Percentiles rank a stretch among this genome's conserved stretches.
Evolutionary conservation across 2,888 invertebrate genomes (phyloP).

Genomic region (Trypoxylon attenuatum): DNA sequence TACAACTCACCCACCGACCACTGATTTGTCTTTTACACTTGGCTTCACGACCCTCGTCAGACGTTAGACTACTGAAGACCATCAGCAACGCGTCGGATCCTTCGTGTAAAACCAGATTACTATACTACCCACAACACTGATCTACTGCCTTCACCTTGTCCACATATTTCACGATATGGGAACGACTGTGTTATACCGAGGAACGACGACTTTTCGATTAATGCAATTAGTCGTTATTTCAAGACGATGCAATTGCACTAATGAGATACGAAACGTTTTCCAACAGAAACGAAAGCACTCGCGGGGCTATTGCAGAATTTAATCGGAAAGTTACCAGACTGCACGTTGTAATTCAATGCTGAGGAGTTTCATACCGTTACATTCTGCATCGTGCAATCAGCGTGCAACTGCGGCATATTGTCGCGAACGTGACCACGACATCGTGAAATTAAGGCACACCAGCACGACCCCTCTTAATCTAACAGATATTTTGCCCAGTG

Average conservation of each 20-base stretch:
- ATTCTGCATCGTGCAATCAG: slow-evolving; percentile 13
- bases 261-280: too few species aligned
- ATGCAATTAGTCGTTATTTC: too few species aligned
- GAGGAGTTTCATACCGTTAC: not conserved
- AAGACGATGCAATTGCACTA: too few species aligned
- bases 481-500: slow-evolving; percentile 38
- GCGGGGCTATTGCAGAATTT: too few species aligned
- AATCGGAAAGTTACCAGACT: not conserved
- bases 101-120: slow-evolving; percentile 6
- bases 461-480: slow-evolving; percentile 45
- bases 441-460: slow-evolving; percentile 4
- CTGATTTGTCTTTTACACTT: slow-evolving; percentile 15
- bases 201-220: too few species aligned
- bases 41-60: slow-evolving; percentile 17
- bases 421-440: slow-evolving; percentile 16
- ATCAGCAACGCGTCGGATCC: slow-evolving; percentile 11
- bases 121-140: not conserved
- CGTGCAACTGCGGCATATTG: slow-evolving; percentile 16
- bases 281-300: too few species aligned
- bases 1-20: not conserved
- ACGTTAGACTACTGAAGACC: slow-evolving; percentile 9
- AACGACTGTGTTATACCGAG: too few species aligned
- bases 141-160: too few species aligned
- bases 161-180: too few species aligned
- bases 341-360: slow-evolving; percentile 13